Base-by-base conservation (phyloP, 1,140 invertebrate genomes). In the Helicoverpa armigera region DNA sequence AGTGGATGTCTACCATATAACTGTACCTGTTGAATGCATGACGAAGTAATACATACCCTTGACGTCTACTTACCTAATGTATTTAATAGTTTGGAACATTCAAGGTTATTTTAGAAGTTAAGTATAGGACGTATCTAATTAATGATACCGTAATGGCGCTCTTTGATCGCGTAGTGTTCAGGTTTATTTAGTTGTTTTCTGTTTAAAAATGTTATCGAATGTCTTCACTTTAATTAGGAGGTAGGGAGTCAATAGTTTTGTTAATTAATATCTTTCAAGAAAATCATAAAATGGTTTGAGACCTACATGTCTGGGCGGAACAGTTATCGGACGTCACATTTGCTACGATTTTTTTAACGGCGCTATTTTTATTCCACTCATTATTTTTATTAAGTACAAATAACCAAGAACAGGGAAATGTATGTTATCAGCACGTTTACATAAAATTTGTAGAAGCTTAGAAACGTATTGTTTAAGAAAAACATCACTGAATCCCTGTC, bases 1-100 rank as follows among this genome's bases (percentile, higher is more conserved):
- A 82, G 85, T 88, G 85, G 83, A 86, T 86, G 84, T 83, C 86
- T 79, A 85, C 83, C 79, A 87, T 89, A 89, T 84, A 86, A 78
- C 82, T 89, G 73, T 90, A 94, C 92, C 92, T 94, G 92, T 94
- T 94, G 92, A 92, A 91, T 89, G 89, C 86, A 88, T 87, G 85
- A 87, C 85, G 79, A 87, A 82, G 84, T 80, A 60, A 70, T 53
- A 69, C 67, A 74, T 74, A 74, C 16, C 73, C 35, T 53, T 65
- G 61, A 48, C 23, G 35, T 69, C 67, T 50, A 76, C 58, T 69
- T 70, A 23, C 51, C 54, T 58, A 60, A 58, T 58, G 14, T 69
- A 81, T 76, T 70, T 76, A 58, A 80, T 56, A 29, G 50, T 35
- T 72, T 63, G n/a, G 48, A 35, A 54, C n/a, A 43, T 69, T 51